A percentile compares a stretch with the other conserved stretches of the same genome.
These are phyloP conservation scores for Pherbina coryleti DNA, from an alignment of 2,888 invertebrate genomes.

Conservation along the genomic window DNA sequence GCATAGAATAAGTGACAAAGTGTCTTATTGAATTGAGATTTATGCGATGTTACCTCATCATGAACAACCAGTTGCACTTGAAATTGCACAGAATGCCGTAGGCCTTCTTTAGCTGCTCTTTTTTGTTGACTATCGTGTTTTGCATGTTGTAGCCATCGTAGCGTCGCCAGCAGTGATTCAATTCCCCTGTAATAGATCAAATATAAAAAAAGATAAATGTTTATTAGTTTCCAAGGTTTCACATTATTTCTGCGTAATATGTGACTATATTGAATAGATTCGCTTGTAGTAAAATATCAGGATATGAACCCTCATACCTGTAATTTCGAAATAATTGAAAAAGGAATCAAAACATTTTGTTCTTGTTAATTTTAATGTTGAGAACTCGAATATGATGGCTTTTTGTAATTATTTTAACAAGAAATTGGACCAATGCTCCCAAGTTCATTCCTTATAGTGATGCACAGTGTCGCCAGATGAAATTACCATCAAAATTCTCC, in stretches of 20 bases:
- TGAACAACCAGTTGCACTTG: conserved; percentile 67
- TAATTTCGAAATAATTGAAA: too few relatives aligned
- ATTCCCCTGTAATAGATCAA: conserved; percentile 55
- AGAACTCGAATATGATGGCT: too few relatives aligned
- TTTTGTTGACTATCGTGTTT: conserved; percentile 64
- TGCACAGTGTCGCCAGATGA: too few relatives aligned
- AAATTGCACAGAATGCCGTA: conserved; percentile 67
- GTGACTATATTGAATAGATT: background rate
- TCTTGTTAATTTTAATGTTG: too few relatives aligned
- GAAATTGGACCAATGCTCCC: too few relatives aligned
- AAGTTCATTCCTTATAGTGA: too few relatives aligned
- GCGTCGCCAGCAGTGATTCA: conserved; percentile 68
- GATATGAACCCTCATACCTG: too few relatives aligned
- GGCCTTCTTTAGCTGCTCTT: conserved; percentile 65
- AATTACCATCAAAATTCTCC: too few relatives aligned
- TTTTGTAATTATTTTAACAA: too few relatives aligned
- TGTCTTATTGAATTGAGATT: background rate
- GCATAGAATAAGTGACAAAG: background rate
- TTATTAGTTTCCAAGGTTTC: too few relatives aligned
- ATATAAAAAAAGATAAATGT: background rate
- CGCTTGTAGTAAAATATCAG: too few relatives aligned
- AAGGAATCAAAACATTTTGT: too few relatives aligned
- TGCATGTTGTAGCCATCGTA: conserved; percentile 68
- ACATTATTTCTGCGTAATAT: background rate
- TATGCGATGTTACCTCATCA: conserved; percentile 57